These are phyloP conservation scores for Synodontis membranacea DNA, from an alignment of 2,113 vertebrate genomes.

Conservation along the genomic window DNA sequence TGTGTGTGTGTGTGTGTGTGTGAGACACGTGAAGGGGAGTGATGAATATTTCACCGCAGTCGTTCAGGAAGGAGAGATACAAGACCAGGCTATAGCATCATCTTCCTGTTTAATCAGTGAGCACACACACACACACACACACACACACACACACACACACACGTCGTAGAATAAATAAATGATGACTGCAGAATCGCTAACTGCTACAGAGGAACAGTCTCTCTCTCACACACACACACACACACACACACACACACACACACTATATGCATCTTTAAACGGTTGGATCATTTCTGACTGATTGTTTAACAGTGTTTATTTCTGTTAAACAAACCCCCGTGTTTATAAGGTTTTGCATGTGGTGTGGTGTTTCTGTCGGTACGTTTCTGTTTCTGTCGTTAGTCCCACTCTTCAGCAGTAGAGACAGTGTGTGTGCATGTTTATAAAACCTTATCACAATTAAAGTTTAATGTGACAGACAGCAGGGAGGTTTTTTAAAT, in stretches of 20 bases:
- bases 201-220: neutral
- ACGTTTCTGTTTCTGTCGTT: neutral
- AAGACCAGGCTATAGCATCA: conserved; percentile 15
- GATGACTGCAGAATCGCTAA: neutral
- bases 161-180: neutral
- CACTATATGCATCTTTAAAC: neutral
- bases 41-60: conserved; percentile 9
- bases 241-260: neutral
- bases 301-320: neutral
- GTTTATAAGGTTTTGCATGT: neutral
- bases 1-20: neutral
- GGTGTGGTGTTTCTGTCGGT: neutral
- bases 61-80: conserved; percentile 4
- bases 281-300: neutral
- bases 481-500: neutral
- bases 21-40: neutral
- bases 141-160: neutral
- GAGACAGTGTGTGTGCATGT: neutral
- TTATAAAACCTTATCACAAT: neutral
- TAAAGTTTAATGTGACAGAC: neutral
- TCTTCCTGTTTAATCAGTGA: conserved; percentile 13
- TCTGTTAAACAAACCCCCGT: neutral
- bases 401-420: too few relatives aligned
- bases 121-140: neutral
- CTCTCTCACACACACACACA: neutral